phyloP scores from a whole-genome alignment of 1,140 invertebrate genomes.

The Monochamus saltuarius region DNA sequence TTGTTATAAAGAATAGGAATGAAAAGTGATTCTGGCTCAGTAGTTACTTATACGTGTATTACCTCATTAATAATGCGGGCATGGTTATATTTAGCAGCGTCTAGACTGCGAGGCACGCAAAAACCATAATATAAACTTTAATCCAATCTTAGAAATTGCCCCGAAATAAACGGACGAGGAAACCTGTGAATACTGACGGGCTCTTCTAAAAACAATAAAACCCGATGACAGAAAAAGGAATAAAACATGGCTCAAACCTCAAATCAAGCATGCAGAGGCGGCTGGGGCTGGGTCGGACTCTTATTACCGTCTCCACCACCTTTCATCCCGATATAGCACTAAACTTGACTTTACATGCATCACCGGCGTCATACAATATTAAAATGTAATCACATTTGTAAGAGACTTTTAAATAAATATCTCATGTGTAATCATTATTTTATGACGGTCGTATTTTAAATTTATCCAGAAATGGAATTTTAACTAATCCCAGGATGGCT shows the following conservation, averaged over 20 bases:
- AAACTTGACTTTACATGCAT: conserved; percentile 39
- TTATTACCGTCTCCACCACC: conserved; percentile 19
- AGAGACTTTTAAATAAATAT: conserved; percentile 42
- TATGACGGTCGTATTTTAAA: conserved; percentile 27
- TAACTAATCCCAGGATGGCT: conserved; percentile 16
- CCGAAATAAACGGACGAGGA: neutral
- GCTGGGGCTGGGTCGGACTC: conserved; percentile 16
- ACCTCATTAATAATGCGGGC: too few species aligned
- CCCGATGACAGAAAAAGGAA: conserved; percentile 36
- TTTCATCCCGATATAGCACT: conserved; percentile 33
- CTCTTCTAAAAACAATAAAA: conserved; percentile 39
- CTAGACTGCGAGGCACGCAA: too few species aligned
- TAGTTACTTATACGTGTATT: too few species aligned
- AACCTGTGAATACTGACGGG: conserved; percentile 32
- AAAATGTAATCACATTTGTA: conserved; percentile 46
- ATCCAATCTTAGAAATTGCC: too few species aligned
- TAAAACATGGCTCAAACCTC: conserved; percentile 35
- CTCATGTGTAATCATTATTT: conserved; percentile 39
- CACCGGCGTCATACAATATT: conserved; percentile 40
- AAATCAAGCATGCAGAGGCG: conserved; percentile 27
- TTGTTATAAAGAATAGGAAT: too few species aligned
- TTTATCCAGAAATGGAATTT: conserved; percentile 23
- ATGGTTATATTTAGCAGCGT: too few species aligned
- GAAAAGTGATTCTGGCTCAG: too few species aligned
- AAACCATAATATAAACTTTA: too few species aligned